Base-by-base conservation (phyloP, 2,888 invertebrate genomes). In the Mythimna impura region DNA sequence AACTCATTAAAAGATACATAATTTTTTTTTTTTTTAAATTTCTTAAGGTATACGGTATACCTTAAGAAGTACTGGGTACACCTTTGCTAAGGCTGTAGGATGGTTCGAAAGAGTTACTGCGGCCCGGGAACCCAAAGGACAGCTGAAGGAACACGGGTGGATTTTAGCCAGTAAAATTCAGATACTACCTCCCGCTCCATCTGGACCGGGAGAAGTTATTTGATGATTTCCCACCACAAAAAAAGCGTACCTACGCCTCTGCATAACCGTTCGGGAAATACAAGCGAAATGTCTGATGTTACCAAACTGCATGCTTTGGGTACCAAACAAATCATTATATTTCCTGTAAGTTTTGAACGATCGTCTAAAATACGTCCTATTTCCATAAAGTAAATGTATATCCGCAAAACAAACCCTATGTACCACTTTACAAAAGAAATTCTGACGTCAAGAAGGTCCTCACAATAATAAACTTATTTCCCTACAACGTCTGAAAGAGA, bases 391-490 rank as follows among this genome's bases (percentile, higher is more conserved):
- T 30, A 12, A 60, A 60, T 47, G 14, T 36, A 54, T 40, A 50
- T 40, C 36, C 47, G 5, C 36, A 50, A 71, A 67, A 60, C 36
- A 36, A 43, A n/a, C 52, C 25, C 30, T 54, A 58, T 43, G 47
- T 50, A 73, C 50, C 61, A 60, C 52, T 78, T 58, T 62, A 77
- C 36, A 63, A 73, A 79, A 75, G 14, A 71, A 81, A 78, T 60
- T 71, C 60, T 66, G 62, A 78, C 74, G 68, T 74, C 82, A 82
- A 82, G 75, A 65, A 63, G 71, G 82, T 81, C 80, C 68, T 81
- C 71, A 68, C 80, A 78, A 81, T 75, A 81, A 68, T 78, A 82
- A 75, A 78, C 71, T 78, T 82, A 81, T 81, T 81, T 81, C 71
- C 68, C 68, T 69, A 66, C 62, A 75, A 58, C 60, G 75, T 66